These are phyloP conservation scores for Zoroaster sp. DNA, from an alignment of 53 echinoderm and acorn worm genomes.

Conservation along the genomic window DNA sequence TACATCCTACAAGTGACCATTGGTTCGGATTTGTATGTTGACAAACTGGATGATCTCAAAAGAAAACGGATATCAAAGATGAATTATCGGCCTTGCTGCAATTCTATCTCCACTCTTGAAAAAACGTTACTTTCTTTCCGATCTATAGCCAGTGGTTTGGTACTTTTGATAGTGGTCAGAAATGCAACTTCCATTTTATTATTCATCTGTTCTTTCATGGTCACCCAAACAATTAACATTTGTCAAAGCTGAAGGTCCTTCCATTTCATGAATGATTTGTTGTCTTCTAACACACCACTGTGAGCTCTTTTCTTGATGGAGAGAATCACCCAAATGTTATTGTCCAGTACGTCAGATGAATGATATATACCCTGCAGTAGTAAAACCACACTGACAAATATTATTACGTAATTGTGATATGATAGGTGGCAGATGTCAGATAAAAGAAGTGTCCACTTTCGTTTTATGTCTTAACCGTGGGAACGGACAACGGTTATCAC, in stretches of 20 bases:
- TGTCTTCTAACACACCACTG: not conserved
- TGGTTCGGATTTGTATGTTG: slow-evolving; percentile 4
- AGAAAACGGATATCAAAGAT: slow-evolving; percentile 8
- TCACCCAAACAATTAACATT: not conserved
- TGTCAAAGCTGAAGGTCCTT: not conserved
- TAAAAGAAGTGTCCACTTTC: slow-evolving; percentile 23
- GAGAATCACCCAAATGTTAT: not conserved
- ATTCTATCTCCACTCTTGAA: not conserved
- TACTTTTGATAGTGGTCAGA: not conserved
- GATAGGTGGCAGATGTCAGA: not conserved
- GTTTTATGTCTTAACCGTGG: not conserved
- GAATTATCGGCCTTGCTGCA: not conserved
- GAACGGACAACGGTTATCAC: not conserved
- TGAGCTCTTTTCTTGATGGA: not conserved
- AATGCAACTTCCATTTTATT: not conserved
- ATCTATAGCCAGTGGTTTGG: not conserved
- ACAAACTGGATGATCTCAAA: slow-evolving; percentile 42
- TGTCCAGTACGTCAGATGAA: not conserved
- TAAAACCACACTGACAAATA: slow-evolving; percentile 7
- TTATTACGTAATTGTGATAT: slow-evolving; percentile 35
- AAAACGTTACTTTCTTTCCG: not conserved
- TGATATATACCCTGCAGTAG: not conserved
- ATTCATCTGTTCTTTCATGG: not conserved
- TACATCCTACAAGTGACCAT: not conserved
- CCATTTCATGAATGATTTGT: slow-evolving; percentile 16